Evolutionary conservation across 2,113 vertebrate genomes (phyloP), one percentile per base, ranked within the genome.

Genomic region (Dicerorhinus sumatrensis): DNA sequence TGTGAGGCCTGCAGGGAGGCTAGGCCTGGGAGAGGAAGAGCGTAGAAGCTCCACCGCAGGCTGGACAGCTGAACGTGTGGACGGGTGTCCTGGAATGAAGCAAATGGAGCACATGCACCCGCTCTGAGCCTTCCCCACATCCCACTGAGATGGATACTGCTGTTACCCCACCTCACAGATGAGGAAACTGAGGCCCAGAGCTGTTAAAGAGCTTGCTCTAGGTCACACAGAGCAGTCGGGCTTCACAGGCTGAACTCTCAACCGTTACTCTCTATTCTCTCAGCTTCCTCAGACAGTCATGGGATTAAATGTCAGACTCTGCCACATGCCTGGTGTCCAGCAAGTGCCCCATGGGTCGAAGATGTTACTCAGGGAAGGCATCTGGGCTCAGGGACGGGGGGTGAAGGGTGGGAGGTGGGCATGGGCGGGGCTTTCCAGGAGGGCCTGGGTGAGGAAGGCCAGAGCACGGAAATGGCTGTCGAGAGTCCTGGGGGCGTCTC

Each of bases 21-120:
- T 1, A 1, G 42, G 29, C 5, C 36, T 3, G 17, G 20, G 4
- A 14, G 2, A 63, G 8, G 60, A 33, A 18, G 70, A 11, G 20
- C 11, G 13, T 1, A 9, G 12, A 13, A 16, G 33, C 48, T 9
- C 4, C 0, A 6, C 8, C 1, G 18, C 13, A 51, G 63, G 39
- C 69, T 85, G 7, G 10, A 9, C 63, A 56, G 29, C 23, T 23
- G 39, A 42, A 60, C 36, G 63, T 20, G 46, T 27, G 20, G 14
- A 54, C 0, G 5, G 56, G 62, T 25, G 10, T 33, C 25, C 27
- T 33, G 80, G 62, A 73, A 80, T 31, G 39, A 48, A 90, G 92
- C 10, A 8, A 39, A 79, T 0, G 6, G 39, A 48, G 21, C 51
- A 56, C 14, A 12, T 2, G 27, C 4, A 0, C 62, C 62, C 14